Base-by-base conservation (phyloP, 2,888 invertebrate genomes). In the Eristalinus aeneus region DNA sequence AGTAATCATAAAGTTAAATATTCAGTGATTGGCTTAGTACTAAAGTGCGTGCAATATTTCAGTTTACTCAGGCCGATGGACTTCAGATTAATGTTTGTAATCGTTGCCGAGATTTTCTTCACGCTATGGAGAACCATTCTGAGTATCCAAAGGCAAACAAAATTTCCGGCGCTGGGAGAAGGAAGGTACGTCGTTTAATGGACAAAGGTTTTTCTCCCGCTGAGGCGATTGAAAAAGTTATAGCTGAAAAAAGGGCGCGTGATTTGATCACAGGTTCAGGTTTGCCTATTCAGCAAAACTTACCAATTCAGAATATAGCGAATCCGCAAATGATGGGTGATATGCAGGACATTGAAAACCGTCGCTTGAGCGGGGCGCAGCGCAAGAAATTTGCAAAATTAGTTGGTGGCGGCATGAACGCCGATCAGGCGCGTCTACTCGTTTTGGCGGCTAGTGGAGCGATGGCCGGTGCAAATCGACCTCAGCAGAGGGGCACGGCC, bases 141-240 rank as follows among this genome's bases (percentile, higher is more conserved):
- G 53, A 60, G 32, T 68, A 79, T 60, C 68, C 73, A 20, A 65
- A 16, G 34, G 36, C 77, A 2, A 82, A 82, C 71, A 82, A 78
- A 32, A 77, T 86, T 8, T 58, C 82, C 0, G 77, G 65, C 6
- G 68, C 32, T 0, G 86, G 86, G 11, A 82, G 74, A 63, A 67
- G 74, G 71, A 86, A 74, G 71, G 82, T 86, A 82, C 81, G 69
- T 82, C 82, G 54, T 12, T 78, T 82, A 67, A 86, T 82, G 82
- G 82, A 74, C 23, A 71, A 71, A 71, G 82, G 82, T 58, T 20
- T 82, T 16, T 67, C 82, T 20, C 36, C 82, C 2, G 20, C 61
- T 10, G 63, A 65, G 46, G 86, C 86, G 1, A 78, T 82, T 74
- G 63, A 82, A 0, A 86, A 56, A 31, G 86, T 86, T 27, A 46